Base-by-base conservation (phyloP, 2,113 vertebrate species). In the Tenebrosternarchus preto region DNA sequence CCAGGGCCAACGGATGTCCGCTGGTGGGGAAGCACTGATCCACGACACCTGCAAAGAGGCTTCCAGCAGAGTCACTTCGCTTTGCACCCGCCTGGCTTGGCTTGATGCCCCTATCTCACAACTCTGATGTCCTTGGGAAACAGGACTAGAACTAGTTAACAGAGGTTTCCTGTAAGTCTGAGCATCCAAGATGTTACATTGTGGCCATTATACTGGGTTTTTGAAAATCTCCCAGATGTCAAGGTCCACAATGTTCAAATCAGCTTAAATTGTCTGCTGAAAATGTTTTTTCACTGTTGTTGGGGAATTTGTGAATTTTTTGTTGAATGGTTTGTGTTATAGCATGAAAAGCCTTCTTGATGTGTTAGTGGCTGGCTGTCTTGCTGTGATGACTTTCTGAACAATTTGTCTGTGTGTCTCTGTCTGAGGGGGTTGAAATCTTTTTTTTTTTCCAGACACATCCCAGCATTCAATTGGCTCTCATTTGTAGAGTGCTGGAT, bases 401-500 rank as follows among this genome's bases (percentile, higher is more conserved):
- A 91, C 88, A 91, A 88, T 90, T 84, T 85, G 81, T 86, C 76
- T 20, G 88, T 89, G 83, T 91, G 85, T 88, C 80, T 88, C 66
- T 61, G 78, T 85, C 80, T 80, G 85, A 56, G 80, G 69, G 85
- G 83, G 50, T 75, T 85, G 73, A 66, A 77, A 80, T 74, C 80
- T 64, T 59, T 55, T 71, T 70, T 78, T 83, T 84, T 78, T 7
- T 80, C 80, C 66, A 72, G 36, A n/a, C 67, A 70, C 82, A 4
- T 86, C 83, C 83, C 85, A 88, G 86, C 75, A 82, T 88, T 83
- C 84, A 68, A 39, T 81, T 87, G 56, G 86, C 68, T 64, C 85
- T 88, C 83, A 20, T 89, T 88, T 88, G 85, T 85, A 46, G 82
- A 85, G 85, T 89, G 86, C 85, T 82, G 84, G 76, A 83, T 86